phyloP scores from a whole-genome alignment of 2,113 vertebrate species.

The Hyaena hyaena region DNA sequence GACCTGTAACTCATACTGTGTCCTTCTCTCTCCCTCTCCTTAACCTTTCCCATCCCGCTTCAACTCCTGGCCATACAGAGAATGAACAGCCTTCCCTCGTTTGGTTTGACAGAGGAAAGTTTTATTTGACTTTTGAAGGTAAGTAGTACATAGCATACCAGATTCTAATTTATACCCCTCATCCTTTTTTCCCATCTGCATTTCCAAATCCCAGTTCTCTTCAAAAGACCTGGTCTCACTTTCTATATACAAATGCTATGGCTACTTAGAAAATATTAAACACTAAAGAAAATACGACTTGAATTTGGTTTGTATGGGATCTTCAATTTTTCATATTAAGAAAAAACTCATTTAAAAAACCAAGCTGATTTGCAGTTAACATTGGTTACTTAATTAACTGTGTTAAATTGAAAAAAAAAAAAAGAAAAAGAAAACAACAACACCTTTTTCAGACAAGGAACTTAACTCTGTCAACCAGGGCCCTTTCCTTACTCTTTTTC shows the following conservation, averaged over 20 bases:
- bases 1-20: slow-evolving; percentile 97
- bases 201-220: slow-evolving; percentile 76
- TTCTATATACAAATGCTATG: slow-evolving; percentile 82
- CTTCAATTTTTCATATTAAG: slow-evolving; percentile 64
- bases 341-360: slow-evolving; percentile 6
- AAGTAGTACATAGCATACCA: slow-evolving; percentile 93
- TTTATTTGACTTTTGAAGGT: slow-evolving; percentile 99
- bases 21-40: slow-evolving; percentile 97
- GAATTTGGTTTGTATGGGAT: slow-evolving; percentile 75
- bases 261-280: slow-evolving; percentile 78
- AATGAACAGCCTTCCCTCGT: slow-evolving; percentile 99
- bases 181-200: slow-evolving; percentile 55
- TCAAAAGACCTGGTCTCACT: slow-evolving; percentile 67
- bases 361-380: slow-evolving; percentile 61
- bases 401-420: slow-evolving; percentile 47
- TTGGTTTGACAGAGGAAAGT: slow-evolving; percentile 99
- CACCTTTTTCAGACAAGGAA: slow-evolving; percentile 79
- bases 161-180: slow-evolving; percentile 78
- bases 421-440: not conserved
- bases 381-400: slow-evolving; percentile 14
- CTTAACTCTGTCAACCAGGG: slow-evolving; percentile 88
- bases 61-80: slow-evolving; percentile 96
- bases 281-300: slow-evolving; percentile 2
- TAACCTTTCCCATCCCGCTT: slow-evolving; percentile 90
- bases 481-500: slow-evolving; percentile 75